phyloP scores from a whole-genome alignment of 1,140 invertebrate species.

The Papilio machaon region DNA sequence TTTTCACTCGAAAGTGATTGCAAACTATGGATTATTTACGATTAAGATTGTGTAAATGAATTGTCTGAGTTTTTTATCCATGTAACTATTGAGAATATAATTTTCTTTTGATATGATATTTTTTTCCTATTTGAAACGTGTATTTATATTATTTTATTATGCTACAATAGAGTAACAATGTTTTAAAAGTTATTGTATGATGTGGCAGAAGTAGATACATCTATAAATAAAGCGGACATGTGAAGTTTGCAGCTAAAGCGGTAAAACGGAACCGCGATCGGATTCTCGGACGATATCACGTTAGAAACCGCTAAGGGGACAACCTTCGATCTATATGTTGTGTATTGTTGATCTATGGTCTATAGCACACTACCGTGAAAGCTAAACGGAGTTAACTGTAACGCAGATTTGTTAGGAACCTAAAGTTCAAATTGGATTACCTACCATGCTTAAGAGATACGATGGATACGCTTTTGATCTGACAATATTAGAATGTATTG shows the following conservation, averaged over 20 bases:
- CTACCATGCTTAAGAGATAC: neutral
- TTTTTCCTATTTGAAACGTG: too few species aligned
- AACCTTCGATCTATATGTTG: constrained; percentile 46
- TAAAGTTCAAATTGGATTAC: constrained; percentile 55
- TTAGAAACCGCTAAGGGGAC: constrained; percentile 64
- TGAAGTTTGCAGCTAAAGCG: constrained; percentile 32
- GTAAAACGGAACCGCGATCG: constrained; percentile 60
- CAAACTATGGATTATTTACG: neutral
- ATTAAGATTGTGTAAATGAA: neutral
- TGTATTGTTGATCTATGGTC: too few species aligned
- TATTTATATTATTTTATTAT: too few species aligned
- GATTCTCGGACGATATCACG: constrained; percentile 59
- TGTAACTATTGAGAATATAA: too few species aligned
- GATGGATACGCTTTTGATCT: too few species aligned
- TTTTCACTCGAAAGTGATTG: constrained; percentile 14
- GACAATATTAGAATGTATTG: neutral
- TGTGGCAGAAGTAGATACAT: neutral
- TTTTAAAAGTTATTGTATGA: neutral
- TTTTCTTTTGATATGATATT: too few species aligned
- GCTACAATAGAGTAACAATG: too few species aligned
- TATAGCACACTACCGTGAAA: too few species aligned
- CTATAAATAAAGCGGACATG: neutral
- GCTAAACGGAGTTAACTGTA: neutral
- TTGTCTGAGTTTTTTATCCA: neutral
- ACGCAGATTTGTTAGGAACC: constrained; percentile 62